phyloP scores from a whole-genome alignment of 2,113 vertebrate species.

The Ondatra zibethicus region DNA sequence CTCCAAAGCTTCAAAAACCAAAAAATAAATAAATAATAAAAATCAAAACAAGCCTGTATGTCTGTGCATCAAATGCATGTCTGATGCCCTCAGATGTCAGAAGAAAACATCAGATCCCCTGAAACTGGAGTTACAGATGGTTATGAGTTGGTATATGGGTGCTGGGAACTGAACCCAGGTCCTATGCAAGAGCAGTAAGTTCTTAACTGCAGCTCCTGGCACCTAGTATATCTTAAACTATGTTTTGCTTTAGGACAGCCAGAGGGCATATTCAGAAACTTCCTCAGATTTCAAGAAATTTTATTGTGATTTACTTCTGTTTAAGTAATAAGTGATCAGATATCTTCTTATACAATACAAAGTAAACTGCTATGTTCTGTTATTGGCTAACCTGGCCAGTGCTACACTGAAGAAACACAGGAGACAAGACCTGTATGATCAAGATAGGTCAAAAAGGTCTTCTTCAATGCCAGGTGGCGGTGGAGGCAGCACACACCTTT shows the following conservation, averaged over 20 bases:
- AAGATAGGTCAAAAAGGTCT: background rate
- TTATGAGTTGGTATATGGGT: background rate
- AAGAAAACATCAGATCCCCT: background rate
- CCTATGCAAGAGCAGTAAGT: background rate
- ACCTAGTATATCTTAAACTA: background rate
- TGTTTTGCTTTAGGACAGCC: background rate
- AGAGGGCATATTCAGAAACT: background rate
- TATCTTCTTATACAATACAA: background rate
- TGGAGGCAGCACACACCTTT: background rate
- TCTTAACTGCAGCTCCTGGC: background rate
- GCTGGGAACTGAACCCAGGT: background rate
- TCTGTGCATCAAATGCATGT: background rate
- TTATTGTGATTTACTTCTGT: background rate
- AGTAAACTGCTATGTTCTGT: background rate
- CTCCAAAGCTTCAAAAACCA: too few relatives aligned
- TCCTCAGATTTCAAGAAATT: background rate
- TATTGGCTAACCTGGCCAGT: background rate
- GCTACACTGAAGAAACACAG: background rate
- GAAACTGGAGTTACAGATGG: background rate
- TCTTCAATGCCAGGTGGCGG: background rate
- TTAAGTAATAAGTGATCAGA: background rate
- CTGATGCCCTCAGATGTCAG: background rate
- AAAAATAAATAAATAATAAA: too few relatives aligned
- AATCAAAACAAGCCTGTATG: background rate
- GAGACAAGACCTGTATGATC: background rate